Conservation (phyloP, 2,888 invertebrate species). For the Hypena proboscidalis region DNA sequence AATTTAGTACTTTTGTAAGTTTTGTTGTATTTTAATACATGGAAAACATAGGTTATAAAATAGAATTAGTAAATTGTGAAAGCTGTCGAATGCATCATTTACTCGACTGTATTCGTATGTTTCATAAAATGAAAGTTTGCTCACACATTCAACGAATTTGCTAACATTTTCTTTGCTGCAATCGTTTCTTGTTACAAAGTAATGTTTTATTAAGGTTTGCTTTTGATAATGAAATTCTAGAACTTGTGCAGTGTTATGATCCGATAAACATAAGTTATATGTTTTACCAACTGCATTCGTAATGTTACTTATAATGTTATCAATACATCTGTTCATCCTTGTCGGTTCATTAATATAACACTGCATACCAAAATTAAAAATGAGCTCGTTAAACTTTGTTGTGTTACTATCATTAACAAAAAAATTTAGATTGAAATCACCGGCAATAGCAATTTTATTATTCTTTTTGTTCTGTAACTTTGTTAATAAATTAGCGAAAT, state of each 20-base stretch:
- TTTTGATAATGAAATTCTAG: not conserved
- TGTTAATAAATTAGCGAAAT: not conserved
- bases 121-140: conserved; percentile 1
- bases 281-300: conserved; percentile 3
- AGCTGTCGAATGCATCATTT: conserved; percentile 1
- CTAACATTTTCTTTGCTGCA: not conserved
- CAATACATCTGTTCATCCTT: conserved; percentile 3
- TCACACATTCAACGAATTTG: conserved; percentile 1
- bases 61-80: not conserved
- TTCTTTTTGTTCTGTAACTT: not conserved
- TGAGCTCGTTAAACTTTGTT: not conserved
- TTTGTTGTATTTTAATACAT: conserved; percentile 1
- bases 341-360: conserved; percentile 1
- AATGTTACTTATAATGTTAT: conserved; percentile 6
- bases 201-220: not conserved
- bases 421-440: not conserved
- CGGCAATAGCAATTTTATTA: not conserved
- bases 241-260: conserved; percentile 8
- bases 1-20: not conserved
- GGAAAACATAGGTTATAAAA: conserved; percentile 7
- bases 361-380: conserved; percentile 1
- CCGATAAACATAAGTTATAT: conserved; percentile 3
- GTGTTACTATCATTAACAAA: not conserved
- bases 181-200: not conserved
- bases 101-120: not conserved